A percentile compares a stretch with the other conserved stretches of the same genome.
phyloP scores from a whole-genome alignment of 2,113 vertebrate species.

The Malurus melanocephalus region DNA sequence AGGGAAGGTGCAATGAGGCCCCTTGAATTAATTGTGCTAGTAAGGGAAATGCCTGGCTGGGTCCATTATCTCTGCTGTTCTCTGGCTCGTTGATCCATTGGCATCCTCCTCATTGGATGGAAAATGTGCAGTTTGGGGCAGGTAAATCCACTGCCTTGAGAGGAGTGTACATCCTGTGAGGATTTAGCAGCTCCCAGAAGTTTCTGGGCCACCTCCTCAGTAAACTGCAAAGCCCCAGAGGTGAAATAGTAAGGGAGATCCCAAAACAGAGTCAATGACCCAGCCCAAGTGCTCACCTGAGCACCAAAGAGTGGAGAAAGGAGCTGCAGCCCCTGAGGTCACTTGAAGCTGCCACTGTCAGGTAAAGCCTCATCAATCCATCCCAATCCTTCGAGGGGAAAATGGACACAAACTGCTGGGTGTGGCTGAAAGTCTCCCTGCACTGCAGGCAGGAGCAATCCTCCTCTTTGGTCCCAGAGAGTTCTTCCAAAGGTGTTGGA shows the following conservation, averaged over 20 bases:
- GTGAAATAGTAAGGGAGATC: background rate
- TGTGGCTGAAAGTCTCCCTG: background rate
- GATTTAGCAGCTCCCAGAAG: background rate
- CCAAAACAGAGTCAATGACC: background rate
- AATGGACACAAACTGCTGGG: background rate
- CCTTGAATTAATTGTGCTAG: background rate
- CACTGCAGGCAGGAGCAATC: background rate
- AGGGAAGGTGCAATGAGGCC: background rate
- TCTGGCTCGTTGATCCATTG: background rate
- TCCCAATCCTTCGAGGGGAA: background rate
- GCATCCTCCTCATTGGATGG: background rate
- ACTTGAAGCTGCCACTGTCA: rapidly evolving
- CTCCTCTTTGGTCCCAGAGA: background rate
- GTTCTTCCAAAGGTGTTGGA: background rate
- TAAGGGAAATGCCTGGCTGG: background rate
- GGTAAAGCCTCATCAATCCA: background rate
- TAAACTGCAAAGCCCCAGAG: background rate
- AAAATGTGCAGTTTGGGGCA: background rate
- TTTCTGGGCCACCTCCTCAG: background rate
- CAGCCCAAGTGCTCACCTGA: background rate
- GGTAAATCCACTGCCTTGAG: background rate
- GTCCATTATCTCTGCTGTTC: background rate
- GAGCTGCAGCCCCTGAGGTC: background rate
- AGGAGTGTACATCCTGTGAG: rapidly evolving
- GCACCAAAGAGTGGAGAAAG: background rate